Evolutionary conservation across 2,888 invertebrate genomes (phyloP).

Genomic region (Drosophila pullipes): DNA sequence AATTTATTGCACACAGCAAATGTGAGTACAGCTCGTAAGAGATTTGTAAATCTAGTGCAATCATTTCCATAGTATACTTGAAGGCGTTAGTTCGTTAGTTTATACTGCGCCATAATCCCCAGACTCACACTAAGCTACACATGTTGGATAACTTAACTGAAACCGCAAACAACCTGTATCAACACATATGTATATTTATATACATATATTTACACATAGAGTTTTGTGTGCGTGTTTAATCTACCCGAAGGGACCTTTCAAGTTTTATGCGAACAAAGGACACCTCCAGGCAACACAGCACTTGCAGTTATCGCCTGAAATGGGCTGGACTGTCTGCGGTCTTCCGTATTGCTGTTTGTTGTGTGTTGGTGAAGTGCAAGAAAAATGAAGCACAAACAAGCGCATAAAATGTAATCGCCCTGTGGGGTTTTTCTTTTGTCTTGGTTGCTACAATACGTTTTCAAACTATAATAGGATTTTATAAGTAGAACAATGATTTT

Average conservation of each 20-base stretch:
- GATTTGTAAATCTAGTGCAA: constrained; percentile 27
- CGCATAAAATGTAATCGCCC: constrained; percentile 59
- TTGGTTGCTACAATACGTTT: constrained; percentile 23
- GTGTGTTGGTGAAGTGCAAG: constrained; percentile 47
- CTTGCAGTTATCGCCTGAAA: constrained; percentile 51
- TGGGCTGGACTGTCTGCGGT: constrained; percentile 34
- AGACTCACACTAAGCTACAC: constrained; percentile 33
- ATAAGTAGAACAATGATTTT: constrained; percentile 1
- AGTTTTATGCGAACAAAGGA: constrained; percentile 68
- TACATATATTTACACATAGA: constrained; percentile 10
- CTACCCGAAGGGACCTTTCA: constrained; percentile 74
- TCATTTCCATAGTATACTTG: constrained; percentile 57
- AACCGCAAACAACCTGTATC: constrained; percentile 46
- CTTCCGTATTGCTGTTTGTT: constrained; percentile 34
- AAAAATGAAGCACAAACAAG: constrained; percentile 51
- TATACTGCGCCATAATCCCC: constrained; percentile 60
- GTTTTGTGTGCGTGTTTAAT: constrained; percentile 75
- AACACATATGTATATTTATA: constrained; percentile 8
- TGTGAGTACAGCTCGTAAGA: constrained; percentile 7
- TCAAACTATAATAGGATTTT: constrained; percentile 18
- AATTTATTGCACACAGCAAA: constrained; percentile 25
- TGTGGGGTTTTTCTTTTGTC: constrained; percentile 26
- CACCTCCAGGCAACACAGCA: constrained; percentile 45
- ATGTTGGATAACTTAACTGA: constrained; percentile 37
- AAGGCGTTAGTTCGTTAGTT: constrained; percentile 54